Conservation (phyloP, 2,797 vertebrate species). For the Brachyrhaphis roseni region DNA sequence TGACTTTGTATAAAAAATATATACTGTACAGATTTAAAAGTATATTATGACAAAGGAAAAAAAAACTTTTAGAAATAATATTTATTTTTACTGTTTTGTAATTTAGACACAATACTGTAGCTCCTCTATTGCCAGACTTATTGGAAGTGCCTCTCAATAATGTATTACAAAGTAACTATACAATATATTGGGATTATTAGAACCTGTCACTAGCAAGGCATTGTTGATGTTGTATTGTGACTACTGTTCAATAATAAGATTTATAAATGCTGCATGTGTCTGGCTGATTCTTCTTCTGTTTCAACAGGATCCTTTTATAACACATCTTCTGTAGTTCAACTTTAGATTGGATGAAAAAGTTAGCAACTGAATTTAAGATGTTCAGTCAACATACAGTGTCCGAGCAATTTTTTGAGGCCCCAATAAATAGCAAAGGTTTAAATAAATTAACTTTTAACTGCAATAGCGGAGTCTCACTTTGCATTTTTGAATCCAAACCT, state of each 20-base stretch:
- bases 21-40: slow-evolving; percentile 89
- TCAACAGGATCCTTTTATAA: not conserved
- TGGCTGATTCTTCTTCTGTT: slow-evolving; percentile 57
- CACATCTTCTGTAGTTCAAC: not conserved
- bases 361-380: not conserved
- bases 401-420: not conserved
- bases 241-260: slow-evolving; percentile 91
- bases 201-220: slow-evolving; percentile 91
- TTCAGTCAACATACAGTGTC: not conserved
- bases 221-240: slow-evolving; percentile 95
- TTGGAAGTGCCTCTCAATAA: slow-evolving; percentile 98
- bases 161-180: slow-evolving; percentile 93
- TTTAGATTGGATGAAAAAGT: not conserved
- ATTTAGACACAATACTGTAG: slow-evolving; percentile 96
- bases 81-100: slow-evolving; percentile 99
- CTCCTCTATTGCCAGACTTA: slow-evolving; percentile 94
- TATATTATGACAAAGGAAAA: slow-evolving; percentile 72
- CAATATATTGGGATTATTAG: slow-evolving; percentile 90
- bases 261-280: slow-evolving; percentile 84
- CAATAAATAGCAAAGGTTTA: not conserved
- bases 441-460: not conserved
- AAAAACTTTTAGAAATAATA: slow-evolving; percentile 92
- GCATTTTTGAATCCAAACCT: not conserved
- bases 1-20: slow-evolving; percentile 92
- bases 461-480: not conserved